Conservation (phyloP, 2,888 invertebrate species). For the Pandemis heparana region DNA sequence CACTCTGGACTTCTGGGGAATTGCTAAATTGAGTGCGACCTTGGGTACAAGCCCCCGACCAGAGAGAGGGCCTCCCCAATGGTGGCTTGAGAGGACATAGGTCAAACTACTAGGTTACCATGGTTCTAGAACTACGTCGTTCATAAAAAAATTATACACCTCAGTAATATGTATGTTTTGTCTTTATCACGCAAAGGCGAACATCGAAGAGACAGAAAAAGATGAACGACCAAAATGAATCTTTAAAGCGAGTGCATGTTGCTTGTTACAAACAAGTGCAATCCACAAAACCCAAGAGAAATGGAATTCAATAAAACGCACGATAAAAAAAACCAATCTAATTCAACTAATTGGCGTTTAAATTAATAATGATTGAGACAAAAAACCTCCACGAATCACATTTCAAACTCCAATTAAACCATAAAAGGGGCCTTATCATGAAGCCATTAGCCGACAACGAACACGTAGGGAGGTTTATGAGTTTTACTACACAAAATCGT, state of each 20-base stretch:
- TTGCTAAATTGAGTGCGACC: too few relatives aligned
- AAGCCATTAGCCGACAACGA: constrained; percentile 76
- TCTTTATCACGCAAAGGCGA: too few relatives aligned
- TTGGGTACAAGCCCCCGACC: too few relatives aligned
- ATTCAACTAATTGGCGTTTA: constrained; percentile 74
- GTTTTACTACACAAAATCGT: constrained; percentile 82
- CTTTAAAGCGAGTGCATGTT: background rate
- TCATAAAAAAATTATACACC: too few relatives aligned
- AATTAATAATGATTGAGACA: constrained; percentile 76
- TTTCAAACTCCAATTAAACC: constrained; percentile 76
- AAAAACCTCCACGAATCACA: constrained; percentile 65
- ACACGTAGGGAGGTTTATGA: constrained; percentile 82
- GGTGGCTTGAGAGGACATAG: too few relatives aligned
- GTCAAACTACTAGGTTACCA: too few relatives aligned
- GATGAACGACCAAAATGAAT: background rate
- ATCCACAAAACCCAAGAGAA: constrained; percentile 20
- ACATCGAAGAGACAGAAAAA: too few relatives aligned
- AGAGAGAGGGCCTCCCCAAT: too few relatives aligned
- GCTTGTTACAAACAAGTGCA: background rate
- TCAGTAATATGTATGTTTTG: too few relatives aligned
- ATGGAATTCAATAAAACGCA: constrained; percentile 41
- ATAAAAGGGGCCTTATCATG: constrained; percentile 79
- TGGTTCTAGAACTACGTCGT: too few relatives aligned
- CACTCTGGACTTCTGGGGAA: too few relatives aligned
- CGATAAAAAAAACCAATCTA: constrained; percentile 49